Base-by-base conservation (phyloP, 1,140 invertebrate species). In the Cryptotermes secundus region DNA sequence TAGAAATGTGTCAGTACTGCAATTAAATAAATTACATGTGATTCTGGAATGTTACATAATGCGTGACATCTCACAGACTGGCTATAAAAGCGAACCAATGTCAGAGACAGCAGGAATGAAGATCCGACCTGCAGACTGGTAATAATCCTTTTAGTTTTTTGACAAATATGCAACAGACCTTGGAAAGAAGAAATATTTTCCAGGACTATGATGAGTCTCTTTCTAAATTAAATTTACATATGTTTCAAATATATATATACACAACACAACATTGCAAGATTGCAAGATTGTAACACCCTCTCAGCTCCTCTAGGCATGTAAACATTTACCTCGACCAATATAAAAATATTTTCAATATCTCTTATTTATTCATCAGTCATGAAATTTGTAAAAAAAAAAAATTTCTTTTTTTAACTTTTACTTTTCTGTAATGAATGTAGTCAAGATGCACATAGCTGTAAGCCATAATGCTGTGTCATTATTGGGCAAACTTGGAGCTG, bases 291-390 rank as follows among this genome's bases (percentile, higher is more conserved):
- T 42, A 82, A 31, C 38, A 82, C 36, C 45, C 45, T 38, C 81
- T 82, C 81, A 49, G 45, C 81, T 34, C 26, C 81, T 45, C 24
- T n/a, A 45, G 42, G 6, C 26, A 45, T 36, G 80, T 31, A 45
- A 82, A 45, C 81, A 45, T 82, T 82, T 45, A 82, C 81, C 81
- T 31, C 31, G 81, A 53, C 36, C 31, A 45, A 82, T 82, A 82
- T 26, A 82, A 82, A 82, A 82, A 82, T 82, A 82, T 72, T 31
- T 72, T 72, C 59, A 81, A 14, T 82, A 82, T 82, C 42, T 82
- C 42, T 49, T 82, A 31, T 31, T 42, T 31, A 38, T n/a, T 45
- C 31, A 6, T 45, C 35, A 82, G 38, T 45, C 38, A 45, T 38
- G 12, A 45, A 31, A 82, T 45, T 45, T 45, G n/a, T 82, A 38